A percentile compares a stretch with the other conserved stretches of the same genome.
These are phyloP conservation scores for Pangasius sanitwongsei DNA, from an alignment of 2,797 vertebrate species.

Conservation along the genomic window DNA sequence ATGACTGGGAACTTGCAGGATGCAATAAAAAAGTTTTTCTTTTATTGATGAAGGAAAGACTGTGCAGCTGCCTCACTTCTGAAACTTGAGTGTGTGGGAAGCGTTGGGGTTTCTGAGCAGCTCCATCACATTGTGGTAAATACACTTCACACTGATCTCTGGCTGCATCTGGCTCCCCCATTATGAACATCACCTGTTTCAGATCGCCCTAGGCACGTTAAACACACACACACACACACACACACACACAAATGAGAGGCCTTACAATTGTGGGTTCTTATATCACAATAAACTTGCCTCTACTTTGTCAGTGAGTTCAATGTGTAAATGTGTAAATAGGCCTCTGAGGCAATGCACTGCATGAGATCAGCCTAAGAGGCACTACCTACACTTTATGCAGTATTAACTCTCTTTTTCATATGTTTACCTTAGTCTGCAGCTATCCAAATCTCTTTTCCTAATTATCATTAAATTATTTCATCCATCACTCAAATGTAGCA, in stretches of 20 bases:
- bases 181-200: conserved; percentile 81
- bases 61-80: conserved; percentile 62
- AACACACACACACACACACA: background rate
- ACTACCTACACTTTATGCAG: background rate
- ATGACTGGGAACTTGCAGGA: background rate
- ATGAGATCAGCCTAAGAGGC: conserved; percentile 31
- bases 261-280: background rate
- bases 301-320: conserved; percentile 14
- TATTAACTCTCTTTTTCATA: conserved; percentile 14
- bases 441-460: conserved; percentile 22
- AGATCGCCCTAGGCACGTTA: conserved; percentile 76
- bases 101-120: conserved; percentile 60
- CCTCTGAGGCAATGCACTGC: background rate
- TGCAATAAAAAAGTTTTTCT: background rate
- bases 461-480: conserved; percentile 2
- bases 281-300: background rate
- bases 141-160: conserved; percentile 73
- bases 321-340: conserved; percentile 21
- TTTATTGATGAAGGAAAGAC: background rate
- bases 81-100: conserved; percentile 54
- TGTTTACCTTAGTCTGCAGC: conserved; percentile 25
- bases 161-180: conserved; percentile 79
- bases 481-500: conserved; percentile 16
- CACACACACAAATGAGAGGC: background rate
- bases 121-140: conserved; percentile 62